Evolutionary conservation across 2,113 vertebrate genomes (phyloP).

Genomic region (Engystomops pustulosus): DNA sequence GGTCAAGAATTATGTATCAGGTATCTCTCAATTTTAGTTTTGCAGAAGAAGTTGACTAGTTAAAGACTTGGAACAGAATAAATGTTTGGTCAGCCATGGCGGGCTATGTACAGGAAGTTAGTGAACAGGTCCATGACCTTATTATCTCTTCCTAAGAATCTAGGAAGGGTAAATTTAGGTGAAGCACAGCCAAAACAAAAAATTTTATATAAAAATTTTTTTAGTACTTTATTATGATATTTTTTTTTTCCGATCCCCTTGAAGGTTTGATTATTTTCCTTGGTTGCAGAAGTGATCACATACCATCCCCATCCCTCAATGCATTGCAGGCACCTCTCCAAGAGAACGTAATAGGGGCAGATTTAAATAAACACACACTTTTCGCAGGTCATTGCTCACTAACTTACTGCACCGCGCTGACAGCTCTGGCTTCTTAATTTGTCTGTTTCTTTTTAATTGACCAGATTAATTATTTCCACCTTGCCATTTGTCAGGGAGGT

Average conservation of each 20-base stretch:
- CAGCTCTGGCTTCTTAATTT: slow-evolving; percentile 72
- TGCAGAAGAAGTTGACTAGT: too few relatives aligned
- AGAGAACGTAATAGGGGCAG: slow-evolving; percentile 55
- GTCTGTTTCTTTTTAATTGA: slow-evolving; percentile 76
- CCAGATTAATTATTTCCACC: slow-evolving; percentile 81
- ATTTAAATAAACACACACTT: slow-evolving; percentile 58
- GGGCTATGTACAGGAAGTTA: too few relatives aligned
- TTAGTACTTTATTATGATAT: too few relatives aligned
- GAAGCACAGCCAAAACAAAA: too few relatives aligned
- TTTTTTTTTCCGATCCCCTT: neutral
- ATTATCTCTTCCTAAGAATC: too few relatives aligned
- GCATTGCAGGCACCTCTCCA: slow-evolving; percentile 56
- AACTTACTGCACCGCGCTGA: slow-evolving; percentile 64
- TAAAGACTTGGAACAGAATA: too few relatives aligned
- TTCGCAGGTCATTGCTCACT: slow-evolving; percentile 60
- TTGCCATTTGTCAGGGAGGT: slow-evolving; percentile 78
- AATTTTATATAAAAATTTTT: too few relatives aligned
- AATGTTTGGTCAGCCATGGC: too few relatives aligned
- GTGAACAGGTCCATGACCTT: too few relatives aligned
- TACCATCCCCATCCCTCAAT: slow-evolving; percentile 58
- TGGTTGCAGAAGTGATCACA: slow-evolving; percentile 52
- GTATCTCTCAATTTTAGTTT: too few relatives aligned
- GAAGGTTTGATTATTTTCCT: neutral
- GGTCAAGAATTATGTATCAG: too few relatives aligned
- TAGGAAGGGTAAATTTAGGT: neutral